phyloP scores from a whole-genome alignment of 2,888 invertebrate species.

The Plagodis pulveraria region DNA sequence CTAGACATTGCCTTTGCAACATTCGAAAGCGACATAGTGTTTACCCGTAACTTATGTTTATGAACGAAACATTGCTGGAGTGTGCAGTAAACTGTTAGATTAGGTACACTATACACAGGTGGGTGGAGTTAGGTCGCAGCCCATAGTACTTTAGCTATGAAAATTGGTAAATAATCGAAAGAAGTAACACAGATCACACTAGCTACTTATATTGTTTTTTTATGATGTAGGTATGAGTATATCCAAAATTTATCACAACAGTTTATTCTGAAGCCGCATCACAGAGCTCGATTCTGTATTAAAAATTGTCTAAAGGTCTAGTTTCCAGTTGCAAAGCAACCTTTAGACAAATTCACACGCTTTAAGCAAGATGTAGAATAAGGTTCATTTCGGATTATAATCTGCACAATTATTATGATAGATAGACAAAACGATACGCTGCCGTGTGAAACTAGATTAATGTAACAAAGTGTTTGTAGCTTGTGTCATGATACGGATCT shows the following conservation, averaged over 20 bases:
- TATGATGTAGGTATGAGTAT: no score
- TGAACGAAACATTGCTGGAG: constrained; percentile 12
- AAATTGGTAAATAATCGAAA: no score
- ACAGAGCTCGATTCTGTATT: neutral
- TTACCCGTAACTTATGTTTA: constrained; percentile 20
- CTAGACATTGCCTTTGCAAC: constrained; percentile 17
- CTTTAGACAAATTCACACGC: constrained; percentile 19
- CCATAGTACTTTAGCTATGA: no score
- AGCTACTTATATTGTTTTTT: no score
- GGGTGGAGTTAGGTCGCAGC: constrained; percentile 12
- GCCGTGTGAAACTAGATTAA: constrained; percentile 32
- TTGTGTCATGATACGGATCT: constrained; percentile 23
- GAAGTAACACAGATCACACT: no score
- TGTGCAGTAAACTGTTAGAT: constrained; percentile 8
- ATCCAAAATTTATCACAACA: no score
- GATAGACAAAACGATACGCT: constrained; percentile 18
- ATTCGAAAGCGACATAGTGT: constrained; percentile 22
- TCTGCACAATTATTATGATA: constrained; percentile 16
- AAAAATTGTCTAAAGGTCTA: constrained; percentile 8
- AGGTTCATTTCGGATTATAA: constrained; percentile 27
- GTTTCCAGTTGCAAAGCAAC: neutral
- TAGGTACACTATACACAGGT: constrained; percentile 9
- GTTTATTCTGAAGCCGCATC: neutral
- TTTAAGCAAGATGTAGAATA: constrained; percentile 17
- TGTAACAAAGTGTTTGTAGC: constrained; percentile 17